phyloP scores from a whole-genome alignment of 2,113 vertebrate species.

The Entelurus aequoreus region DNA sequence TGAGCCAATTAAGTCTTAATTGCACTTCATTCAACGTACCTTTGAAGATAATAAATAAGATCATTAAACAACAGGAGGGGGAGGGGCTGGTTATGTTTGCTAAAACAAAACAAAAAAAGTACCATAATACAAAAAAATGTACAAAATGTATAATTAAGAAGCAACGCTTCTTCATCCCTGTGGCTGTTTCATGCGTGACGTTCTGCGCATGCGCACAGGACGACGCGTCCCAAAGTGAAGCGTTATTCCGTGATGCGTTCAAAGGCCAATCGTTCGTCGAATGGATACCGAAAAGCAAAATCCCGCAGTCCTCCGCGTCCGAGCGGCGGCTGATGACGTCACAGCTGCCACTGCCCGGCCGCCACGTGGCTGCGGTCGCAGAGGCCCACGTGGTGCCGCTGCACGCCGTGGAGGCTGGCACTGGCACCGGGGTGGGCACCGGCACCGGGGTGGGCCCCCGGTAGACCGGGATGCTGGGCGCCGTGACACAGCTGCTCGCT shows the following conservation, averaged over 20 bases:
- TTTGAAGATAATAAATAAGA: constrained; percentile 75
- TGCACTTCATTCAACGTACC: constrained; percentile 75
- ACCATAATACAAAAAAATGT: neutral
- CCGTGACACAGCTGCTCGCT: constrained; percentile 90
- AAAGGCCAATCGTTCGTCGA: neutral
- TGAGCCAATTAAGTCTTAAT: constrained; percentile 52
- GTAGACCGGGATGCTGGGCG: constrained; percentile 89
- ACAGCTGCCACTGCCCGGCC: constrained; percentile 86
- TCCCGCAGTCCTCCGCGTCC: constrained; percentile 40
- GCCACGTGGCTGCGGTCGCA: constrained; percentile 90
- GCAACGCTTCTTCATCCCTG: neutral
- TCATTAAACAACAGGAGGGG: neutral
- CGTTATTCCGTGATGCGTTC: neutral
- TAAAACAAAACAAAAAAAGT: no score
- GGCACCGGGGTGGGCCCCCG: constrained; percentile 83
- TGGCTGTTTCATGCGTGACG: neutral
- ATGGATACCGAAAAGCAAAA: neutral
- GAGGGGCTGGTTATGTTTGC: neutral
- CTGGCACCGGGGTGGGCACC: no score
- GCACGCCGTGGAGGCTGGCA: constrained; percentile 92
- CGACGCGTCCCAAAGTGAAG: neutral
- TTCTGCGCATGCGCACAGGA: neutral
- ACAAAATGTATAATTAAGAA: neutral
- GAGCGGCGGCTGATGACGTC: constrained; percentile 78
- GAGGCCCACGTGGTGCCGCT: constrained; percentile 86